Conservation (phyloP, 2,797 vertebrate genomes). For the Spinus olivaceus region DNA sequence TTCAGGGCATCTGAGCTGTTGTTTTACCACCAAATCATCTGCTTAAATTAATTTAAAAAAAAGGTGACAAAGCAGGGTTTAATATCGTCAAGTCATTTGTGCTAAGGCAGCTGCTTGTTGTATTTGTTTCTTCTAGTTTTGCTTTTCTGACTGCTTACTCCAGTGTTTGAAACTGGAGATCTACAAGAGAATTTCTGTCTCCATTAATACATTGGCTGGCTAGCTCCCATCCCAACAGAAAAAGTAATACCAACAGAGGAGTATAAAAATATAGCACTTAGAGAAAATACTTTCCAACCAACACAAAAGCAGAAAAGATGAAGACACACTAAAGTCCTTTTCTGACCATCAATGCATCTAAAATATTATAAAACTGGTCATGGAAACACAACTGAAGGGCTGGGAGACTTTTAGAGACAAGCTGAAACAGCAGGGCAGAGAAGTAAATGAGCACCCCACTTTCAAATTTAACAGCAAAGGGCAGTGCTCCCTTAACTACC, state of each 20-base stretch:
- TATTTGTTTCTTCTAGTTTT: neutral
- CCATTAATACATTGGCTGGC: neutral
- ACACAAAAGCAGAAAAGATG: neutral
- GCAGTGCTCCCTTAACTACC: neutral
- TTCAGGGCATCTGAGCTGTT: neutral
- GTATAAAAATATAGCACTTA: neutral
- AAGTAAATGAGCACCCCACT: neutral
- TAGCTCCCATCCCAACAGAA: neutral
- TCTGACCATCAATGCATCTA: neutral
- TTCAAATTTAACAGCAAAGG: neutral
- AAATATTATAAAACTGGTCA: neutral
- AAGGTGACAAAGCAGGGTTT: neutral
- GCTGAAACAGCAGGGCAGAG: neutral
- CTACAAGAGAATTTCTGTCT: neutral
- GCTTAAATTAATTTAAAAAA: neutral
- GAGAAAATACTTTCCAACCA: neutral
- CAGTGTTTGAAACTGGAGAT: neutral
- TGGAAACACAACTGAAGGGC: neutral
- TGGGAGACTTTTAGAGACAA: neutral
- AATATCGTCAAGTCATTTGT: neutral
- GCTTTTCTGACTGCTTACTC: neutral
- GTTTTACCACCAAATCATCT: neutral
- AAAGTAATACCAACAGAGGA: neutral
- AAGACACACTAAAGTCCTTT: neutral
- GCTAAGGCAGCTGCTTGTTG: neutral